phyloP scores from a whole-genome alignment of 2,113 vertebrate genomes.

The Peromyscus californicus region DNA sequence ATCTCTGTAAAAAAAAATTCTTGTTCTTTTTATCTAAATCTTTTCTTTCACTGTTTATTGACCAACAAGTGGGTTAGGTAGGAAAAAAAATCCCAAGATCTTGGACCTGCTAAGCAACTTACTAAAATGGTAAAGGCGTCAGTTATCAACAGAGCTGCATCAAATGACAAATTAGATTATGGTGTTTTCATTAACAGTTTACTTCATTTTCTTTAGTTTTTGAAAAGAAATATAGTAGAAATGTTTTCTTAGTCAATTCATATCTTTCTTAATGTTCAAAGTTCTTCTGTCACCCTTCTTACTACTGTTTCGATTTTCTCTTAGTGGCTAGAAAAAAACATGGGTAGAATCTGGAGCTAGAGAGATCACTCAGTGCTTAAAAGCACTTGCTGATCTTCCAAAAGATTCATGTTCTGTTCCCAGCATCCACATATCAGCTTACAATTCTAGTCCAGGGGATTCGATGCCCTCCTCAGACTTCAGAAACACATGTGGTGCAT shows the following conservation, averaged over 20 bases:
- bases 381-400: not conserved
- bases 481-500: not conserved
- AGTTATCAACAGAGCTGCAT: conserved; percentile 16
- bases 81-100: conserved; percentile 12
- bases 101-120: conserved; percentile 26
- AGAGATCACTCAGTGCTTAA: not conserved
- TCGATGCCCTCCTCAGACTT: not conserved
- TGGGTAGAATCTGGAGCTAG: not conserved
- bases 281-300: conserved; percentile 43
- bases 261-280: conserved; percentile 69
- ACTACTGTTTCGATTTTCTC: conserved; percentile 24
- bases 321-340: conserved; percentile 51
- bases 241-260: conserved; percentile 59
- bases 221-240: conserved; percentile 63
- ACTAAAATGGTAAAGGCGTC: conserved; percentile 23
- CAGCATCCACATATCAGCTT: not conserved
- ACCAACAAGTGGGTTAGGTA: not conserved
- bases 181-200: conserved; percentile 67
- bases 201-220: conserved; percentile 60
- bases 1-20: conserved; percentile 5
- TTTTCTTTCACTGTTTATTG: conserved; percentile 2
- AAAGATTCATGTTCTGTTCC: not conserved
- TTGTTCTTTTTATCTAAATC: conserved; percentile 16
- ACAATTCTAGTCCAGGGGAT: not conserved
- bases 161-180: conserved; percentile 60